These are phyloP conservation scores for Todiramphus saurophagus DNA, from an alignment of 2,113 vertebrate genomes.

Conservation along the genomic window DNA sequence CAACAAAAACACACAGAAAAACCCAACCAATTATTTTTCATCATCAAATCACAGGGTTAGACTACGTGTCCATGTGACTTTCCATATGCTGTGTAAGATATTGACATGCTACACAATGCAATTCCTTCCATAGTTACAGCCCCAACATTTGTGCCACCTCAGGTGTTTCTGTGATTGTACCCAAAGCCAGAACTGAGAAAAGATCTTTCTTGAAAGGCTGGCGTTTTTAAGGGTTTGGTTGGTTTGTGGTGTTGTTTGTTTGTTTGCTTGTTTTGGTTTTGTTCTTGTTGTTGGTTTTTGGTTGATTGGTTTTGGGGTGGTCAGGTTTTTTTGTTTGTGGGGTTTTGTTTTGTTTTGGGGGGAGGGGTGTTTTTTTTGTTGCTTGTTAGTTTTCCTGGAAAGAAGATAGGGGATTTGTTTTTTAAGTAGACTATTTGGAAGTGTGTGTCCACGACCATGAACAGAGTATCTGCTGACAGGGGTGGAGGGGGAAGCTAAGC, in stretches of 20 bases:
- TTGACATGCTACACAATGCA: background rate
- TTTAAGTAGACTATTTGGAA: background rate
- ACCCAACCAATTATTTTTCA: background rate
- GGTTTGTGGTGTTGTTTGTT: too few relatives aligned
- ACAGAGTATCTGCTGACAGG: background rate
- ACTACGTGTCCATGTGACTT: background rate
- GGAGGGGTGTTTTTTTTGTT: background rate
- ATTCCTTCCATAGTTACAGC: background rate
- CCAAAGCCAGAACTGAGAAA: background rate
- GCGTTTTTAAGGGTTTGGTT: fast-evolving
- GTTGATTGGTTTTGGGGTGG: too few relatives aligned
- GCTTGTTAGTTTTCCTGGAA: background rate
- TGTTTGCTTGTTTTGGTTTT: too few relatives aligned
- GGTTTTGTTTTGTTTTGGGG: too few relatives aligned
- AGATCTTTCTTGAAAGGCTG: background rate
- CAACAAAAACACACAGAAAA: background rate
- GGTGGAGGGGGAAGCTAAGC: background rate
- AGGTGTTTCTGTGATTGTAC: background rate
- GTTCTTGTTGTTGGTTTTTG: too few relatives aligned
- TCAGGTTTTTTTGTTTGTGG: too few relatives aligned
- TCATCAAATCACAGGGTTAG: background rate
- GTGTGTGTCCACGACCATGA: fast-evolving
- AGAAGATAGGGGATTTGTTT: background rate
- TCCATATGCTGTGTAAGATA: background rate
- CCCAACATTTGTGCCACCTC: background rate